Evolutionary conservation across 2,888 invertebrate genomes (phyloP).

Genomic region (Resseliella maxima): DNA sequence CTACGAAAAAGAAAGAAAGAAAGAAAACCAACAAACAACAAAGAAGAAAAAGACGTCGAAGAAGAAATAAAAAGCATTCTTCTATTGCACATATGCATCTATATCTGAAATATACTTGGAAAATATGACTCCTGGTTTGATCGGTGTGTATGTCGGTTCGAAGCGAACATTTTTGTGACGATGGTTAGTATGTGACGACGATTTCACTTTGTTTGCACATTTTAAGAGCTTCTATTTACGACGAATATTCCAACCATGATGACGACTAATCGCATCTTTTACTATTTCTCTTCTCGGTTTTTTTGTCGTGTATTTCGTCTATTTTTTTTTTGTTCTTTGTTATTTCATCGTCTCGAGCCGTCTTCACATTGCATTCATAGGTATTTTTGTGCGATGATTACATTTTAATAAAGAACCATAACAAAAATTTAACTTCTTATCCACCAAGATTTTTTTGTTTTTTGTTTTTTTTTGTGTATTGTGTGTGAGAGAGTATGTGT

Average conservation of each 20-base stretch:
- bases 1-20: no score
- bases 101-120: background rate
- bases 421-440: background rate
- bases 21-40: background rate
- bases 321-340: background rate
- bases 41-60: background rate
- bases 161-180: background rate
- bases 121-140: conserved; percentile 1
- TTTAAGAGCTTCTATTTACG: background rate
- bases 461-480: no score
- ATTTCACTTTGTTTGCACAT: background rate
- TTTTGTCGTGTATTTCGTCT: background rate
- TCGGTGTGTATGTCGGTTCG: background rate
- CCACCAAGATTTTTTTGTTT: background rate
- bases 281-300: background rate
- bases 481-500: background rate
- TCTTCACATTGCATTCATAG: background rate
- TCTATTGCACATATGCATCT: conserved; percentile 11
- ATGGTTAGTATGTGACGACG: background rate
- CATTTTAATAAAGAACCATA: conserved; percentile 23
- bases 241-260: background rate
- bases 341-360: conserved; percentile 10
- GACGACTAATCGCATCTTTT: conserved; percentile 18
- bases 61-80: background rate
- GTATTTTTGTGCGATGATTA: conserved; percentile 4